Evolutionary conservation across 2,888 invertebrate species (phyloP).

Genomic region (Nomada flava): DNA sequence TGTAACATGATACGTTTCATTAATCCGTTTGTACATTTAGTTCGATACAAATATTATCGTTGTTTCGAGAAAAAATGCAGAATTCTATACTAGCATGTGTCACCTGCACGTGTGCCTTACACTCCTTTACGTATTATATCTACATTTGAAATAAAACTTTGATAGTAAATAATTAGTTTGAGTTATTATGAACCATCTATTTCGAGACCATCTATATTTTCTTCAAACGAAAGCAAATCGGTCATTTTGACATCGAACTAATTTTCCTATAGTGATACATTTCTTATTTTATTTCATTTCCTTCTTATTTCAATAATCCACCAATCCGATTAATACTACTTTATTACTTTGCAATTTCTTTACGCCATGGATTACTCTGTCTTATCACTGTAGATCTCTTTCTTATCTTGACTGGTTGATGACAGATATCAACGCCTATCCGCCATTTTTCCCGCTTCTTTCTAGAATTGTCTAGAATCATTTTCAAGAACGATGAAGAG

Average conservation of each 20-base stretch:
- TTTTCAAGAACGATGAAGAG: too few species aligned
- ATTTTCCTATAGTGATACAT: too few species aligned
- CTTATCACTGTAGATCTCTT: not conserved
- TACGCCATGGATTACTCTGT: not conserved
- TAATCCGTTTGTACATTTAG: not conserved
- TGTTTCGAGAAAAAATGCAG: not conserved
- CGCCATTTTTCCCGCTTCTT: not conserved
- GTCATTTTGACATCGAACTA: too few species aligned
- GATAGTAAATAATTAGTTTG: too few species aligned
- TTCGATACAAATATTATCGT: not conserved
- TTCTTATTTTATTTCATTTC: too few species aligned
- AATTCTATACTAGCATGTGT: not conserved
- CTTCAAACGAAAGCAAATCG: too few species aligned
- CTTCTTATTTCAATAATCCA: not conserved
- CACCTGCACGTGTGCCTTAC: not conserved
- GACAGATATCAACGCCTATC: not conserved
- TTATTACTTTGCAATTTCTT: not conserved
- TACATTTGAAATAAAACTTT: too few species aligned
- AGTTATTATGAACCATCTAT: too few species aligned
- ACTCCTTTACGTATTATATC: not conserved
- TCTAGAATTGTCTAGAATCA: too few species aligned
- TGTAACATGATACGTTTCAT: not conserved
- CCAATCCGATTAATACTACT: not conserved
- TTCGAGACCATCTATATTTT: too few species aligned
- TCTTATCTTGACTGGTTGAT: conserved; percentile 9